These are phyloP conservation scores for Elgaria multicarinata DNA, from an alignment of 2,113 vertebrate species.

Conservation along the genomic window DNA sequence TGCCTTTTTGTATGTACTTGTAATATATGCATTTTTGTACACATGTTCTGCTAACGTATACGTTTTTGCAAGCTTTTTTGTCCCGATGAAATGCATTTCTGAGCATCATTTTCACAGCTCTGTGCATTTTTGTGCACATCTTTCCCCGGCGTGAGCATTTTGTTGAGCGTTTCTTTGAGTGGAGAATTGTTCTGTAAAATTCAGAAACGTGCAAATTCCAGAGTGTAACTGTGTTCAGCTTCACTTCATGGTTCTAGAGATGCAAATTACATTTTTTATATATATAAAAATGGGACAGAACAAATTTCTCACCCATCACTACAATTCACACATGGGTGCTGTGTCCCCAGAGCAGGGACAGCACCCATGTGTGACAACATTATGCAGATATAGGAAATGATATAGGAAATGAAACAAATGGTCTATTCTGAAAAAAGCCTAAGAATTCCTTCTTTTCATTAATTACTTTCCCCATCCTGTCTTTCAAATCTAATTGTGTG, in stretches of 20 bases:
- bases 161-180: too few relatives aligned
- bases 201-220: too few relatives aligned
- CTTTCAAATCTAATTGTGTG: slow-evolving; percentile 49
- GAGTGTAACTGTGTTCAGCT: background rate
- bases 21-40: background rate
- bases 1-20: background rate
- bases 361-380: background rate
- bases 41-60: background rate
- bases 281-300: too few relatives aligned
- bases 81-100: background rate
- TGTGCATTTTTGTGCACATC: too few relatives aligned
- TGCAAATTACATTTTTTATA: background rate
- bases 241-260: background rate
- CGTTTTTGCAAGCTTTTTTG: background rate
- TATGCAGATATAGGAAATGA: background rate
- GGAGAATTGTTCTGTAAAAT: too few relatives aligned
- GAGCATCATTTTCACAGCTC: background rate
- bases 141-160: too few relatives aligned
- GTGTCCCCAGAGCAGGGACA: too few relatives aligned
- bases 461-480: slow-evolving; percentile 32
- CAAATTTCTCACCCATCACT: too few relatives aligned
- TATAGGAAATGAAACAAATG: background rate
- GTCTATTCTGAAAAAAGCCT: slow-evolving; percentile 40
- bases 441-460: slow-evolving; percentile 33
- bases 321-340: background rate